A percentile compares a stretch with the other conserved stretches of the same genome.
Evolutionary conservation across 2,113 vertebrate genomes (phyloP).

Genomic region (Oophaga pumilio): DNA sequence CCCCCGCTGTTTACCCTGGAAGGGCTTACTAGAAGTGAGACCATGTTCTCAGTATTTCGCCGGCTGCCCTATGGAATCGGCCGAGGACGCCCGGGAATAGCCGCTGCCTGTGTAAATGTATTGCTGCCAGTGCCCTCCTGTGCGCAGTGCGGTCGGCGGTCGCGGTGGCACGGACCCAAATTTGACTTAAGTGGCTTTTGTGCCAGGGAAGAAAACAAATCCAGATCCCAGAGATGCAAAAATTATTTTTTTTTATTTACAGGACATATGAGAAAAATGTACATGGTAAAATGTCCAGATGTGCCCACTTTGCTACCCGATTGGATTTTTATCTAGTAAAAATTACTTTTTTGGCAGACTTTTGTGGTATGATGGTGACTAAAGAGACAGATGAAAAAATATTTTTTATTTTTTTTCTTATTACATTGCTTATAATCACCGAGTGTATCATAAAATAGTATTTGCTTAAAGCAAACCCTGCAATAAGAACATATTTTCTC

Average conservation of each 20-base stretch:
- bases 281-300: not conserved
- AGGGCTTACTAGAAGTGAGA: slow-evolving; percentile 41
- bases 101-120: slow-evolving; percentile 27
- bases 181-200: slow-evolving; percentile 12
- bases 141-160: not conserved
- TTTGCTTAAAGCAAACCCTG: too few relatives aligned
- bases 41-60: slow-evolving; percentile 33
- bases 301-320: slow-evolving; percentile 11
- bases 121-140: slow-evolving; percentile 3
- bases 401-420: too few relatives aligned
- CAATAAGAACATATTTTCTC: too few relatives aligned
- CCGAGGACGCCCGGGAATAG: slow-evolving; percentile 11
- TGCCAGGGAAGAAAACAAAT: slow-evolving; percentile 7
- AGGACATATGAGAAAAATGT: not conserved
- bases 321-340: not conserved
- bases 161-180: not conserved
- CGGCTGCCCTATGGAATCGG: not conserved
- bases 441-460: too few relatives aligned
- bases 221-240: not conserved
- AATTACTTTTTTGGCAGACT: not conserved
- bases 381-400: not conserved
- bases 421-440: too few relatives aligned
- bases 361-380: not conserved
- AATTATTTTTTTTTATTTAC: slow-evolving; percentile 5
- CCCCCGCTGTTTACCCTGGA: slow-evolving; percentile 46